Evolutionary conservation across 2,113 vertebrate genomes (phyloP).

Genomic region (Piprites chloris): DNA sequence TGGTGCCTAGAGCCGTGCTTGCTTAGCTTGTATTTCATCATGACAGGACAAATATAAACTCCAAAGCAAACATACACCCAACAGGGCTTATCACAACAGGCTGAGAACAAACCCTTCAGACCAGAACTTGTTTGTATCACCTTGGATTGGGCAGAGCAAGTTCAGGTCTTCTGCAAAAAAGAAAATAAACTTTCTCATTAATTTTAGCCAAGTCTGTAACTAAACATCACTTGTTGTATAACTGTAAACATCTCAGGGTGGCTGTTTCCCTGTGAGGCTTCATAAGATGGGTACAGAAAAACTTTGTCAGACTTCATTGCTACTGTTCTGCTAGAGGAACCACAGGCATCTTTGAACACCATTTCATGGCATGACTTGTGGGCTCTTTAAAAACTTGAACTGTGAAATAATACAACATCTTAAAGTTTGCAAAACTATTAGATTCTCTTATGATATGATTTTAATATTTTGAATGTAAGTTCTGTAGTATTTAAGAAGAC

Average conservation of each 20-base stretch:
- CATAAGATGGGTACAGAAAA: background rate
- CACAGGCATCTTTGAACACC: background rate
- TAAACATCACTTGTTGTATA: background rate
- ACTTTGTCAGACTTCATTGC: background rate
- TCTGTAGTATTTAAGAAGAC: background rate
- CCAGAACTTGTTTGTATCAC: background rate
- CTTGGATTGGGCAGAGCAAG: background rate
- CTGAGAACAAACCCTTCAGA: accelerated
- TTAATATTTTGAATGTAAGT: background rate
- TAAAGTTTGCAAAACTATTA: background rate
- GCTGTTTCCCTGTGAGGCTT: background rate
- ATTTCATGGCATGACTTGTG: background rate
- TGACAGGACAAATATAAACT: background rate
- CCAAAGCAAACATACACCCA: background rate
- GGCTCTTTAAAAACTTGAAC: background rate
- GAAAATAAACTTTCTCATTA: background rate
- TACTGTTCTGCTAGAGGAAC: background rate
- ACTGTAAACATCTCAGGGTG: background rate
- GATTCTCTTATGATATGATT: background rate
- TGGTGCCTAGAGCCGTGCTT: background rate
- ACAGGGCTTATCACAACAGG: background rate
- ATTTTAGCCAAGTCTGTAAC: background rate
- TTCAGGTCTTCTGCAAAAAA: background rate
- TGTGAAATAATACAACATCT: background rate
- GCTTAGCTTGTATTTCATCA: background rate